These are phyloP conservation scores for Cyanoderma ruficeps DNA, from an alignment of 2,113 vertebrate genomes.

Conservation along the genomic window DNA sequence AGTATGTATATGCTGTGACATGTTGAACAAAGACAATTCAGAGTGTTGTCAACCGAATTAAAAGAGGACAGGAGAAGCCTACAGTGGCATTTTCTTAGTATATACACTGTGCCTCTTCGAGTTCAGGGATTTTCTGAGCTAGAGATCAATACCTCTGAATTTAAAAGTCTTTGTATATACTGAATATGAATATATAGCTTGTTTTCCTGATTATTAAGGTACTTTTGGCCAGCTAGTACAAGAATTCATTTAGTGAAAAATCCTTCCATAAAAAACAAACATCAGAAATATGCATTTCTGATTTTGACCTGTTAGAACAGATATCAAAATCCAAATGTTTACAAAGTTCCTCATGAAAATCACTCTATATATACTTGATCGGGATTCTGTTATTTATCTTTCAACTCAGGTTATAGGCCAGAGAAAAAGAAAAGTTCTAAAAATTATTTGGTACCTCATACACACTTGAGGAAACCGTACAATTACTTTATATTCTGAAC, in stretches of 20 bases:
- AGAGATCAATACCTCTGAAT: neutral
- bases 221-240: neutral
- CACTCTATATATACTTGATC: neutral
- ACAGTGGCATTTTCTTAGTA: neutral
- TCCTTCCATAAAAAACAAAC: neutral
- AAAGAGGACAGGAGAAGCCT: neutral
- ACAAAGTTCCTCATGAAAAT: neutral
- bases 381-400: conserved; percentile 11
- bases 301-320: neutral
- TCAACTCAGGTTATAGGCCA: neutral
- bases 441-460: conserved; percentile 36
- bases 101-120: neutral
- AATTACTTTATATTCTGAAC: conserved; percentile 18
- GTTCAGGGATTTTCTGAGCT: neutral
- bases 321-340: neutral
- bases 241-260: neutral
- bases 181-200: neutral
- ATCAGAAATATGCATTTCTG: neutral
- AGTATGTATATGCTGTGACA: neutral
- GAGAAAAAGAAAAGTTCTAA: neutral
- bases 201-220: neutral
- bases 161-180: neutral
- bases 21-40: neutral
- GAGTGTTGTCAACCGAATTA: neutral
- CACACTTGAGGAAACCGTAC: neutral